Evolutionary conservation across 2,113 vertebrate genomes (phyloP).

Genomic region (Azemiops feae): DNA sequence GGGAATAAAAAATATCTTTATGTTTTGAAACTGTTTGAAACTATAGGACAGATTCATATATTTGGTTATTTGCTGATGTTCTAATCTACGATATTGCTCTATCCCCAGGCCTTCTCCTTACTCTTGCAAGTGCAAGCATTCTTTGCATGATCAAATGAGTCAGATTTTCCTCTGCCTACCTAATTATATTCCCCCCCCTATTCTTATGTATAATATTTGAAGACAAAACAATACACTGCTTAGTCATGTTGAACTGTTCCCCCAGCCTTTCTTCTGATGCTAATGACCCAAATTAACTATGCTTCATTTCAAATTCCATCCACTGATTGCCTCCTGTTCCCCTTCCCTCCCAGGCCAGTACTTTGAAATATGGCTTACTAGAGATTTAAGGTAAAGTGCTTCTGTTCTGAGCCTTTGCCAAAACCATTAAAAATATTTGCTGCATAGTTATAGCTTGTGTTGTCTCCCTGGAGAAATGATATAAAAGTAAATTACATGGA

Average conservation of each 20-base stretch:
- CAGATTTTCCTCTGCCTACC: slow-evolving; percentile 10
- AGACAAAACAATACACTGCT: slow-evolving; percentile 30
- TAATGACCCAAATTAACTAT: slow-evolving; percentile 38
- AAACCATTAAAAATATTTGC: slow-evolving; percentile 60
- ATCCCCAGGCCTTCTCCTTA: too few relatives aligned
- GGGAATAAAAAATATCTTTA: not conserved
- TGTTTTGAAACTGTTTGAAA: not conserved
- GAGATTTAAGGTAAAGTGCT: slow-evolving; percentile 41
- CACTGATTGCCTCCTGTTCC: not conserved
- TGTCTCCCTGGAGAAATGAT: slow-evolving; percentile 54
- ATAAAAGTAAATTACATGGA: slow-evolving; percentile 66
- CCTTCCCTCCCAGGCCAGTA: not conserved
- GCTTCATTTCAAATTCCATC: slow-evolving; percentile 29
- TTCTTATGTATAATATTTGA: slow-evolving; percentile 9
- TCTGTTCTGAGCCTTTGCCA: slow-evolving; percentile 61
- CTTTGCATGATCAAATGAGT: not conserved
- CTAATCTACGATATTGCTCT: not conserved
- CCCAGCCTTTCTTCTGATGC: slow-evolving; percentile 42
- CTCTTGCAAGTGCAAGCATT: not conserved
- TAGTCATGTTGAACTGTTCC: slow-evolving; percentile 22
- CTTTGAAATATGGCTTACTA: slow-evolving; percentile 53
- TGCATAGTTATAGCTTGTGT: slow-evolving; percentile 59
- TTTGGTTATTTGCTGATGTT: not conserved
- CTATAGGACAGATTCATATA: not conserved
- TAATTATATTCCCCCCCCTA: not conserved